phyloP scores from a whole-genome alignment of 2,797 vertebrate genomes.

The Paedocypris micromegethes region DNA sequence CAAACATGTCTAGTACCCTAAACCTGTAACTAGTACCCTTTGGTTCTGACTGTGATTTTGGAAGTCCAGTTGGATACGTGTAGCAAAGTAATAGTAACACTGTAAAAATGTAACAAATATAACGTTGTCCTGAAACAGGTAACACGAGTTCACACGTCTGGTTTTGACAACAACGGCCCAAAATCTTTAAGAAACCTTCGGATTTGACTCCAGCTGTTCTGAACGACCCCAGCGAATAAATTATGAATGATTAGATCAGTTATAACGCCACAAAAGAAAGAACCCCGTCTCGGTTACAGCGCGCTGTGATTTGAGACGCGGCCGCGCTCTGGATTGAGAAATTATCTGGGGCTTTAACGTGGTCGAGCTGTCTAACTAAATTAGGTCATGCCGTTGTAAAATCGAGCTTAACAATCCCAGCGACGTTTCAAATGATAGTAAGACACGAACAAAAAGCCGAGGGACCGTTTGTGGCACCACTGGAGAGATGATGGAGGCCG shows the following conservation, averaged over 20 bases:
- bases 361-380: constrained; percentile 31
- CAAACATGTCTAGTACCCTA: too few species aligned
- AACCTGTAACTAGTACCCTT: too few species aligned
- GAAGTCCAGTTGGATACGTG: too few species aligned
- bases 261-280: background rate
- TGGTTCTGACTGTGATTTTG: too few species aligned
- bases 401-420: constrained; percentile 11
- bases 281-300: background rate
- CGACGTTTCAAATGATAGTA: background rate
- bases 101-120: too few species aligned
- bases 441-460: background rate
- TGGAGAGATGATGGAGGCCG: background rate
- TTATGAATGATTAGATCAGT: background rate
- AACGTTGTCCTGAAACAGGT: too few species aligned
- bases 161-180: too few species aligned
- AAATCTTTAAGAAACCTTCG: too few species aligned
- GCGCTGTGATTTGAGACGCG: constrained; percentile 1
- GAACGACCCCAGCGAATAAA: too few species aligned
- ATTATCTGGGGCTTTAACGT: constrained; percentile 30
- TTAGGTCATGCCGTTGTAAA: constrained; percentile 24
- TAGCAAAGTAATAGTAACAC: too few species aligned
- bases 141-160: too few species aligned
- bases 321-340: constrained; percentile 18
- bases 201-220: too few species aligned
- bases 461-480: background rate